Conservation (phyloP, 2,113 vertebrate species). For the Zosterops hypoxanthus region DNA sequence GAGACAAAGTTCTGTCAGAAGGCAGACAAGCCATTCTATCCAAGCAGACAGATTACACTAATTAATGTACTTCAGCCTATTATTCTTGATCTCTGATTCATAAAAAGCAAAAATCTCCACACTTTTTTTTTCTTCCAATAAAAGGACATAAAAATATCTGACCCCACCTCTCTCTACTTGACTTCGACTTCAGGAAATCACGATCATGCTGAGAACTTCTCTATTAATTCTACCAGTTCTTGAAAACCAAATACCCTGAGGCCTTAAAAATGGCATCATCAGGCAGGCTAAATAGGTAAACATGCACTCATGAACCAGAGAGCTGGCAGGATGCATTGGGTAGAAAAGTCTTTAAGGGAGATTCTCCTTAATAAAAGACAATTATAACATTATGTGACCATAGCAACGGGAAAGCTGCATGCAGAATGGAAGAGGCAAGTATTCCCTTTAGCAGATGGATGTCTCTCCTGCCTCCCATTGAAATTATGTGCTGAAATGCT, state of each 20-base stretch:
- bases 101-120: background rate
- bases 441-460: conserved; percentile 34
- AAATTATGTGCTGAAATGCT: background rate
- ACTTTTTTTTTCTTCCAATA: background rate
- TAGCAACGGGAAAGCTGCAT: conserved; percentile 10
- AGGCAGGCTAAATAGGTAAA: background rate
- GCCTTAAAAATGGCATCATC: conserved; percentile 13
- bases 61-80: background rate
- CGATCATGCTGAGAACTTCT: background rate
- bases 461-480: conserved; percentile 7
- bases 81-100: background rate
- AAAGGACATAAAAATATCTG: background rate
- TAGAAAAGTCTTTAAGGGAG: conserved; percentile 12
- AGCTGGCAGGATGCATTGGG: background rate
- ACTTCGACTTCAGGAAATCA: background rate
- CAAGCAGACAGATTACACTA: background rate
- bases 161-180: background rate
- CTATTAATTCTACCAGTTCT: conserved; percentile 4
- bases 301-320: background rate
- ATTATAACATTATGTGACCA: conserved; percentile 20
- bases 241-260: background rate
- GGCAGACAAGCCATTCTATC: background rate
- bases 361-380: conserved; percentile 1
- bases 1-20: background rate
- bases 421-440: conserved; percentile 17